Evolutionary conservation across 2,113 vertebrate species (phyloP).

Genomic region (Podarcis muralis): DNA sequence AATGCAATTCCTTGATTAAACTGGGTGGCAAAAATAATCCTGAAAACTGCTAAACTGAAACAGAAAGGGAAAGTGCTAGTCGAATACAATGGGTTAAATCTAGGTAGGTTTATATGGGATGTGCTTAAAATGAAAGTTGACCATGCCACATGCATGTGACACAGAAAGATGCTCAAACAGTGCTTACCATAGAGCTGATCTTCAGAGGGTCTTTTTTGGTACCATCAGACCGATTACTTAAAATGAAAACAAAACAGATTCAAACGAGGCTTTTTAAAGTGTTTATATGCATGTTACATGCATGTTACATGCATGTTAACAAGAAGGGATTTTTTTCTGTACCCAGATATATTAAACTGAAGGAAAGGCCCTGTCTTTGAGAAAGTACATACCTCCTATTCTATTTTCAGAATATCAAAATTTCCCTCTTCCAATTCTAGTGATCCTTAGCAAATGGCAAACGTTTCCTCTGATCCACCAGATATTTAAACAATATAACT

Average conservation of each 20-base stretch:
- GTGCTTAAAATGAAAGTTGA: not conserved
- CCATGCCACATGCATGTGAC: not conserved
- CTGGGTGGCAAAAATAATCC: not conserved
- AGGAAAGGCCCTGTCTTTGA: not conserved
- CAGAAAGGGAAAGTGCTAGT: not conserved
- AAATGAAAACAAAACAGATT: conserved; percentile 47
- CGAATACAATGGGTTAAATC: not conserved
- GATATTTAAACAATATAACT: not conserved
- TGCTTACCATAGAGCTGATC: conserved; percentile 94
- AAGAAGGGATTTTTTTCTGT: not conserved
- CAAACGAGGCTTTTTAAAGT: not conserved
- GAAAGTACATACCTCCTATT: not conserved
- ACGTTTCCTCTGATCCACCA: not conserved
- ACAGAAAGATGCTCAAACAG: not conserved
- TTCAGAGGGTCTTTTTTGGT: conserved; percentile 96
- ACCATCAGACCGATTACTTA: conserved; percentile 92
- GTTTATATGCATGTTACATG: too few relatives aligned
- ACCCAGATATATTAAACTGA: not conserved
- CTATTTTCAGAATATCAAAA: not conserved
- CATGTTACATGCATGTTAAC: not conserved
- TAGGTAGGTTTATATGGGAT: not conserved
- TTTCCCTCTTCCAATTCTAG: not conserved
- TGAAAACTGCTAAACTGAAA: not conserved
- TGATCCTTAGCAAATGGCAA: not conserved
- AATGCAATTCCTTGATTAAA: not conserved